A percentile compares a stretch with the other conserved stretches of the same genome.
Conservation (phyloP, 2,113 vertebrate species). For the Lamprologus ornatipinnis region DNA sequence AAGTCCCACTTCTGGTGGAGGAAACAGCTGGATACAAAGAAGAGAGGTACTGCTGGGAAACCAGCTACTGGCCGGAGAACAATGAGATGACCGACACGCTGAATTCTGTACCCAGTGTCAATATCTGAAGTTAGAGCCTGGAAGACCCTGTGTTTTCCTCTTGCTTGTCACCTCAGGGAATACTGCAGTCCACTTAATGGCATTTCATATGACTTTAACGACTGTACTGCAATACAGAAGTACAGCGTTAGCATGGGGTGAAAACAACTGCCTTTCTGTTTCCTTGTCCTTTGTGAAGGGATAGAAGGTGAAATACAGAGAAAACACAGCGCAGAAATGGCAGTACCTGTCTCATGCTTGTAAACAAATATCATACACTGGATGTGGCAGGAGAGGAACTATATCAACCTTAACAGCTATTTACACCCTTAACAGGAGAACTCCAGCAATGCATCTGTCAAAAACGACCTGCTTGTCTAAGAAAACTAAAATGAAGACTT, state of each 20-base stretch:
- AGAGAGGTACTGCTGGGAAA: slow-evolving; percentile 49
- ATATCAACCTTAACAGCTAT: slow-evolving; percentile 17
- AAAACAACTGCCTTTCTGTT: neutral
- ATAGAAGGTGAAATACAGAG: neutral
- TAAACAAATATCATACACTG: slow-evolving; percentile 54
- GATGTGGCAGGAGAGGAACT: neutral
- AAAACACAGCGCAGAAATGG: slow-evolving; percentile 20
- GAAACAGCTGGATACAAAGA: slow-evolving; percentile 72
- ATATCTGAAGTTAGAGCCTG: neutral
- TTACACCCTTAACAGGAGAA: slow-evolving; percentile 37
- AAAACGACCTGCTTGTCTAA: neutral
- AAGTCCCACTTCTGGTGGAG: slow-evolving; percentile 58
- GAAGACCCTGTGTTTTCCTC: neutral
- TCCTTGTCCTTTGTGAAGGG: neutral
- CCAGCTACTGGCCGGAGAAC: slow-evolving; percentile 49
- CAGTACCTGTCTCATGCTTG: slow-evolving; percentile 56
- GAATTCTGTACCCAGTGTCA: neutral
- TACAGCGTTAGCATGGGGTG: neutral
- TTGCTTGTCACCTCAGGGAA: neutral
- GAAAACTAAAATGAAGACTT: neutral
- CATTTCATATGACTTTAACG: slow-evolving; percentile 4
- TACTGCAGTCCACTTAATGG: slow-evolving; percentile 27
- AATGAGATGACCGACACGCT: slow-evolving; percentile 40
- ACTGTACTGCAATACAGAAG: neutral
- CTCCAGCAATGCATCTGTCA: slow-evolving; percentile 21